These are phyloP conservation scores for Sigmodon hispidus DNA, from an alignment of 2,113 vertebrate species.

Conservation along the genomic window DNA sequence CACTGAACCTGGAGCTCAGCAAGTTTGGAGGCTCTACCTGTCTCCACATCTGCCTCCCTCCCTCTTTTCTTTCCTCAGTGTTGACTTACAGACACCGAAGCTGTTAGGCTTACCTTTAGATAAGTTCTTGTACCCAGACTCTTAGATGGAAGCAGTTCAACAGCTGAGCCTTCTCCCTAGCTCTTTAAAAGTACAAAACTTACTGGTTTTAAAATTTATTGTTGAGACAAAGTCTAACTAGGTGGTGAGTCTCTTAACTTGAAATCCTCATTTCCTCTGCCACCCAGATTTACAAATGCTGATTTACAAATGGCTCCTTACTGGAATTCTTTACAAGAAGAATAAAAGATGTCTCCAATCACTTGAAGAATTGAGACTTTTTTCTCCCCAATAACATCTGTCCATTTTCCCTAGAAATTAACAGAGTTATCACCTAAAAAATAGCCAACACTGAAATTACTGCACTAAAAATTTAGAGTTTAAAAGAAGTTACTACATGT, in stretches of 20 bases:
- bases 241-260: neutral
- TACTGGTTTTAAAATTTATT: neutral
- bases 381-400: neutral
- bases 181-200: neutral
- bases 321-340: neutral
- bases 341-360: neutral
- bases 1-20: neutral
- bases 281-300: too few species aligned
- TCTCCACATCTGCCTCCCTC: neutral
- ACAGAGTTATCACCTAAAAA: neutral
- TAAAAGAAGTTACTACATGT: neutral
- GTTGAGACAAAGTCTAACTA: neutral
- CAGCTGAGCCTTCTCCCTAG: neutral
- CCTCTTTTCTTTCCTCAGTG: neutral
- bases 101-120: neutral
- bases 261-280: neutral
- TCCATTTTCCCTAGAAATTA: conserved; percentile 24
- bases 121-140: neutral
- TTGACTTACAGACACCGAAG: neutral
- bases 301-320: neutral
- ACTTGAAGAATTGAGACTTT: conserved; percentile 33
- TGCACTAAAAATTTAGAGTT: conserved; percentile 17
- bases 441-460: neutral
- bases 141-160: neutral
- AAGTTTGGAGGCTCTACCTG: neutral